A percentile compares a stretch with the other conserved stretches of the same genome.
phyloP scores from a whole-genome alignment of 2,888 invertebrate species.

The Apotomis turbidana region DNA sequence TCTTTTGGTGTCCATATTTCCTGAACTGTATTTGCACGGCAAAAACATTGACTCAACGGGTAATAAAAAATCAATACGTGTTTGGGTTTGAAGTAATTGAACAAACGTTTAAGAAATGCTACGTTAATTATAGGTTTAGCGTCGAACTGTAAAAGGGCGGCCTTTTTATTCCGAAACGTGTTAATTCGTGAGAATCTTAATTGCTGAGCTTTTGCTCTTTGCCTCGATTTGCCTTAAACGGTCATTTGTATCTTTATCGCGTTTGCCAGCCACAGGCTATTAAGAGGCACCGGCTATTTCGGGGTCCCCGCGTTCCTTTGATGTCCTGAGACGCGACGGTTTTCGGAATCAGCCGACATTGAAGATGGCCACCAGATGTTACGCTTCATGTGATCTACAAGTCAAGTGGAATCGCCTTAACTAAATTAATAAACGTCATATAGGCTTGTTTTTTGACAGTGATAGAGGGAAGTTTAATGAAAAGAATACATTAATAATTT shows the following conservation, averaged over 20 bases:
- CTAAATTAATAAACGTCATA: slow-evolving; percentile 34
- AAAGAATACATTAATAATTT: neutral
- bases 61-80: too few species aligned
- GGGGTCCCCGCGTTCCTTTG: slow-evolving; percentile 41
- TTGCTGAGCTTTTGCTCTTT: slow-evolving; percentile 22
- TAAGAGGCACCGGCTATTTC: slow-evolving; percentile 40
- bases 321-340: slow-evolving; percentile 44
- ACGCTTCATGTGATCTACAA: slow-evolving; percentile 45
- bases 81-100: too few species aligned
- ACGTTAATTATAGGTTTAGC: slow-evolving; percentile 7
- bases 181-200: slow-evolving; percentile 27
- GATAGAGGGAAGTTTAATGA: neutral
- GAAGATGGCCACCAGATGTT: slow-evolving; percentile 42
- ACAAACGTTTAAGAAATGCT: neutral
- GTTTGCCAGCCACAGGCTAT: slow-evolving; percentile 41
- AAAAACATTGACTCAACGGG: too few species aligned
- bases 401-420: slow-evolving; percentile 41
- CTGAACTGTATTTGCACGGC: too few species aligned
- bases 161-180: slow-evolving; percentile 1
- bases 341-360: slow-evolving; percentile 43
- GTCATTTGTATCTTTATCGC: slow-evolving; percentile 48
- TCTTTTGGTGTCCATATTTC: too few species aligned
- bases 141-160: neutral
- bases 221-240: slow-evolving; percentile 34
- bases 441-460: slow-evolving; percentile 14